Evolutionary conservation across 2,797 vertebrate species (phyloP).

Genomic region (Danio tinwini): DNA sequence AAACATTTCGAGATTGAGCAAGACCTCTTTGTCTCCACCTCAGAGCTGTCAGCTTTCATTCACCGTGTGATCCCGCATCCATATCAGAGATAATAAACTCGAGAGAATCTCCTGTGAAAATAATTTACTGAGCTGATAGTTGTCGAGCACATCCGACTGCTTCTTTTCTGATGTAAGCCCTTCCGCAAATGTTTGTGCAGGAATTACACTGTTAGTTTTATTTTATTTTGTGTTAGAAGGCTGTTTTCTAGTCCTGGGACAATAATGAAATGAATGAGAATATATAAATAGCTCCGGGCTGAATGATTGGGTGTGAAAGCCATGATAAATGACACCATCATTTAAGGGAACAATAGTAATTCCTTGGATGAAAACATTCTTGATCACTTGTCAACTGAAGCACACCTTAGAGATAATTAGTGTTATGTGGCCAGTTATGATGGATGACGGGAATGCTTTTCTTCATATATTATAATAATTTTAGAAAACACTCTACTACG

Average conservation of each 20-base stretch:
- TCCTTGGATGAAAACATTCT: conserved; percentile 56
- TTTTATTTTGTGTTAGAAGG: neutral
- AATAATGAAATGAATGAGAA: conserved; percentile 34
- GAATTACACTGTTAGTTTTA: conserved; percentile 16
- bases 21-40: neutral
- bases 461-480: conserved; percentile 40
- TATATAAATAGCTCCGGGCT: conserved; percentile 25
- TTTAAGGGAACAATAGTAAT: conserved; percentile 56
- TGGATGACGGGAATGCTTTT: conserved; percentile 15
- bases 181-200: conserved; percentile 46
- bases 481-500: conserved; percentile 22
- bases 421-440: conserved; percentile 42
- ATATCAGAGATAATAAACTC: conserved; percentile 49
- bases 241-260: neutral
- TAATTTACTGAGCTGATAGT: conserved; percentile 34
- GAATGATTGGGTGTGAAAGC: conserved; percentile 21
- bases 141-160: conserved; percentile 25
- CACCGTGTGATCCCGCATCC: conserved; percentile 43
- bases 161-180: conserved; percentile 41
- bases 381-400: conserved; percentile 41
- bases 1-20: conserved; percentile 26
- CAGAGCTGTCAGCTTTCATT: conserved; percentile 18
- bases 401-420: conserved; percentile 55
- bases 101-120: conserved; percentile 25
- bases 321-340: conserved; percentile 45